Percentiles rank a stretch among this genome's conserved stretches.
phyloP scores from a whole-genome alignment of 2,888 invertebrate species.

The Xestoiulus laeticollis region DNA sequence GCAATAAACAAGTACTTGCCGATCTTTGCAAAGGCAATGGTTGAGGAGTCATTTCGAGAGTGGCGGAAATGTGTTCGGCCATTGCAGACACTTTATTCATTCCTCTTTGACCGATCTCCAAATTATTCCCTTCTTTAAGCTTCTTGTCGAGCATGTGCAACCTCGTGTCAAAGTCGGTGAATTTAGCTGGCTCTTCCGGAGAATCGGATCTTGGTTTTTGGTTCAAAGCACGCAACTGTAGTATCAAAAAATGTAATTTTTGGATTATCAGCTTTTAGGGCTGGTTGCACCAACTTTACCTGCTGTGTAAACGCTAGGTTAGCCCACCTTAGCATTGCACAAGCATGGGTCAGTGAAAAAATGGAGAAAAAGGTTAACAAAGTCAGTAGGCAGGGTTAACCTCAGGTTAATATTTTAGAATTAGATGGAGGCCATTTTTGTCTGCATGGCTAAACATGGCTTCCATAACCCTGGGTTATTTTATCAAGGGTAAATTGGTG shows the following conservation, averaged over 20 bases:
- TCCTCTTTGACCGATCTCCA: slow-evolving; percentile 73
- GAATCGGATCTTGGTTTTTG: slow-evolving; percentile 68
- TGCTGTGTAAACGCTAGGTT: no score
- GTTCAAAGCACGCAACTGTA: slow-evolving; percentile 74
- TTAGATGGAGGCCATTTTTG: no score
- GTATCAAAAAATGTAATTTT: background rate
- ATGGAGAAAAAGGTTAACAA: no score
- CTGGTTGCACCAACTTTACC: no score
- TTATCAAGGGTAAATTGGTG: no score
- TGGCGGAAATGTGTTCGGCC: slow-evolving; percentile 75
- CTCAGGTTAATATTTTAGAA: no score
- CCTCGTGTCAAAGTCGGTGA: slow-evolving; percentile 76
- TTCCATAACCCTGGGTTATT: no score
- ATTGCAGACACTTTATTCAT: slow-evolving; percentile 84
- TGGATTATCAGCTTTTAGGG: background rate
- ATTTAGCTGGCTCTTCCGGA: slow-evolving; percentile 72
- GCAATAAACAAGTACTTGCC: slow-evolving; percentile 49
- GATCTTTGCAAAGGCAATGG: slow-evolving; percentile 54
- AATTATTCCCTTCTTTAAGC: slow-evolving; percentile 78
- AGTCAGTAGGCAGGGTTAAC: no score
- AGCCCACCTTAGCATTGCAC: no score
- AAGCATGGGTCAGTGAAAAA: no score
- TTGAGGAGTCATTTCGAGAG: slow-evolving; percentile 58
- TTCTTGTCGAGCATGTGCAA: slow-evolving; percentile 77
- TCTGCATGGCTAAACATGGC: no score